phyloP scores from a whole-genome alignment of 2,888 invertebrate genomes.

The Sycophila texana region DNA sequence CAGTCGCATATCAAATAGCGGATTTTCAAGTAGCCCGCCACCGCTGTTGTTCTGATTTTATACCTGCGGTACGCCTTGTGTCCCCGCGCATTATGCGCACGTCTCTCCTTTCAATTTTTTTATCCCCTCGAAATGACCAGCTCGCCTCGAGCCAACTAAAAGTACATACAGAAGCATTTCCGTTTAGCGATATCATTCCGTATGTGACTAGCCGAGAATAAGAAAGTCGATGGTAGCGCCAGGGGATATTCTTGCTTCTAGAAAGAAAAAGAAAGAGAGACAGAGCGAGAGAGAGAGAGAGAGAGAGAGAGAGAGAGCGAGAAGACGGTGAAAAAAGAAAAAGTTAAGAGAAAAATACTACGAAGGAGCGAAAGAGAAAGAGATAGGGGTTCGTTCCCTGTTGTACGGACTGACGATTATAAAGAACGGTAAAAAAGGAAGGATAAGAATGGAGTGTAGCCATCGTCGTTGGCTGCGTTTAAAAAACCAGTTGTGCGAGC shows the following conservation, averaged over 20 bases:
- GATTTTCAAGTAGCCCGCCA: slow-evolving; percentile 49
- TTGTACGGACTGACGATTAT: slow-evolving; percentile 73
- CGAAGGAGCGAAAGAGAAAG: slow-evolving; percentile 54
- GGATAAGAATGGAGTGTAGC: slow-evolving; percentile 68
- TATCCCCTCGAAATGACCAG: not conserved
- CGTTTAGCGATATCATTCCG: slow-evolving; percentile 54
- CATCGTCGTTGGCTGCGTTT: slow-evolving; percentile 72
- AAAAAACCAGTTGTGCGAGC: slow-evolving; percentile 75
- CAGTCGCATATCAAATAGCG: slow-evolving; percentile 52
- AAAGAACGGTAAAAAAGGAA: slow-evolving; percentile 73
- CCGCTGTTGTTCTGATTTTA: slow-evolving; percentile 44
- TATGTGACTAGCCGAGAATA: slow-evolving; percentile 54
- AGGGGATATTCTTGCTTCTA: slow-evolving; percentile 63
- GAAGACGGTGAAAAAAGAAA: slow-evolving; percentile 40
- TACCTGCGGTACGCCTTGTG: slow-evolving; percentile 14
- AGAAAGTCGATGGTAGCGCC: slow-evolving; percentile 59
- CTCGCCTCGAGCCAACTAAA: not conserved
- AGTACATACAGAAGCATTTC: slow-evolving; percentile 51
- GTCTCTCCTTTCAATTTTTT: not conserved
- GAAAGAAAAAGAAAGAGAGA: slow-evolving; percentile 54
- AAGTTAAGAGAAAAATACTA: slow-evolving; percentile 46
- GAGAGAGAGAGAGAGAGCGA: slow-evolving; percentile 45
- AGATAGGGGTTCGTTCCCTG: slow-evolving; percentile 65
- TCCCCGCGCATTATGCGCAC: not conserved
- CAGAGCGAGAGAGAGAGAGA: slow-evolving; percentile 54